Conservation (phyloP, 1,140 invertebrate species). For the Drosophila ficusphila region DNA sequence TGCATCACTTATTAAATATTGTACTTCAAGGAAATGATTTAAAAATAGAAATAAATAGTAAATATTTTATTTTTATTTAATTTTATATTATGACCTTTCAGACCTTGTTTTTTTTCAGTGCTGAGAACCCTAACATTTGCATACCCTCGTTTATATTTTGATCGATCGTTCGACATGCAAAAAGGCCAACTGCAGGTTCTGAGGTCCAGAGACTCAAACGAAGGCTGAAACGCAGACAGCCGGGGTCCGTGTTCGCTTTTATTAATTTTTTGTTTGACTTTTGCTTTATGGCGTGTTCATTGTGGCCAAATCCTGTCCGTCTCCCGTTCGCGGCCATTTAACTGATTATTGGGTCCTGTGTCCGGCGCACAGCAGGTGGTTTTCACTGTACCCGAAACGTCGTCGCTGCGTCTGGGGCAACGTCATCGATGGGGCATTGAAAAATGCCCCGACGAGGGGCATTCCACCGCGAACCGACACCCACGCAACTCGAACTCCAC, state of each 20-base stretch:
- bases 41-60: too few species aligned
- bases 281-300: constrained; percentile 82
- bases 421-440: constrained; percentile 33
- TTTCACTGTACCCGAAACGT: constrained; percentile 66
- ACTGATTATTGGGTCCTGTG: constrained; percentile 74
- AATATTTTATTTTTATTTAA: too few species aligned
- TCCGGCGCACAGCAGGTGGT: constrained; percentile 70
- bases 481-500: constrained; percentile 15
- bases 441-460: constrained; percentile 38
- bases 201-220: constrained; percentile 2
- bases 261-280: constrained; percentile 83
- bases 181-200: constrained; percentile 66
- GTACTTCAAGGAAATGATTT: too few species aligned
- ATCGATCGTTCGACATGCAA: constrained; percentile 82
- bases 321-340: constrained; percentile 57
- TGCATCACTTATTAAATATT: background rate
- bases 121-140: constrained; percentile 50
- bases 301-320: constrained; percentile 56
- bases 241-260: constrained; percentile 50
- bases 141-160: constrained; percentile 81
- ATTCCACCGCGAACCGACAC: constrained; percentile 45
- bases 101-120: constrained; percentile 14
- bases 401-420: constrained; percentile 57
- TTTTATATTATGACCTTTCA: background rate
- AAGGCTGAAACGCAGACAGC: constrained; percentile 8